Percentiles rank a stretch among this genome's conserved stretches.
These are phyloP conservation scores for Plagodis pulveraria DNA, from an alignment of 2,888 invertebrate species.

Conservation along the genomic window DNA sequence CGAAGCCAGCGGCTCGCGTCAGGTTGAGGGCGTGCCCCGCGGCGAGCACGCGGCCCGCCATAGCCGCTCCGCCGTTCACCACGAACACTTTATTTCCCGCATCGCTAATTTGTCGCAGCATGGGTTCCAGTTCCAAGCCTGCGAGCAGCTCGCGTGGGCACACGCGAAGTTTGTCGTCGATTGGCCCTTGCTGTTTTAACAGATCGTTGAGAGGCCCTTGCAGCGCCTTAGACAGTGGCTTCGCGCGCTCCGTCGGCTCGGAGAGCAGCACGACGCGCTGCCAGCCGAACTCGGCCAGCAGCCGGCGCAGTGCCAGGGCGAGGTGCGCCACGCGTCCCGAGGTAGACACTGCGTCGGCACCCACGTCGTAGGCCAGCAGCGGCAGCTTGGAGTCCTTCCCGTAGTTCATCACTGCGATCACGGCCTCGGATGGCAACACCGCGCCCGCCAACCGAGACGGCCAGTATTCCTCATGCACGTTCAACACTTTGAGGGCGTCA, in stretches of 20 bases:
- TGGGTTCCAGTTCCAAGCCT: constrained; percentile 7
- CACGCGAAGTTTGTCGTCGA: too few relatives aligned
- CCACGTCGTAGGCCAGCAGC: constrained; percentile 33
- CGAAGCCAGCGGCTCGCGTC: constrained; percentile 64
- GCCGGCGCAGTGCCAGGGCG: constrained; percentile 25
- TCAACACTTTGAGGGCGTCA: not conserved
- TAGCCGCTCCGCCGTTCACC: constrained; percentile 88
- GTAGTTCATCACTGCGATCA: constrained; percentile 16
- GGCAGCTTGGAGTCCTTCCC: constrained; percentile 27
- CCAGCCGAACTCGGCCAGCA: constrained; percentile 31
- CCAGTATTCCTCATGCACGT: not conserved
- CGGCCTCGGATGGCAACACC: constrained; percentile 31
- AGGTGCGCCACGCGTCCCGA: constrained; percentile 18
- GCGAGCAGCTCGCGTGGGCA: too few relatives aligned
- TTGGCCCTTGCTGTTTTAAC: too few relatives aligned
- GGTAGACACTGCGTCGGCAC: constrained; percentile 13
- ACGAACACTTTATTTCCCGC: constrained; percentile 90
- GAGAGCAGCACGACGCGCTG: constrained; percentile 30
- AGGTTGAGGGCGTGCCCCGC: constrained; percentile 69
- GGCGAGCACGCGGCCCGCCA: constrained; percentile 88
- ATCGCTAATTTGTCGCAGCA: constrained; percentile 70
- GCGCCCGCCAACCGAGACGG: constrained; percentile 14
- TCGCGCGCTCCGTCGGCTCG: constrained; percentile 32
- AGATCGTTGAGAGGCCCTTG: not conserved
- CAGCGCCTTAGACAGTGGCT: not conserved